These are phyloP conservation scores for Echeneis naucrates DNA, from an alignment of 2,797 vertebrate species.

Conservation along the genomic window DNA sequence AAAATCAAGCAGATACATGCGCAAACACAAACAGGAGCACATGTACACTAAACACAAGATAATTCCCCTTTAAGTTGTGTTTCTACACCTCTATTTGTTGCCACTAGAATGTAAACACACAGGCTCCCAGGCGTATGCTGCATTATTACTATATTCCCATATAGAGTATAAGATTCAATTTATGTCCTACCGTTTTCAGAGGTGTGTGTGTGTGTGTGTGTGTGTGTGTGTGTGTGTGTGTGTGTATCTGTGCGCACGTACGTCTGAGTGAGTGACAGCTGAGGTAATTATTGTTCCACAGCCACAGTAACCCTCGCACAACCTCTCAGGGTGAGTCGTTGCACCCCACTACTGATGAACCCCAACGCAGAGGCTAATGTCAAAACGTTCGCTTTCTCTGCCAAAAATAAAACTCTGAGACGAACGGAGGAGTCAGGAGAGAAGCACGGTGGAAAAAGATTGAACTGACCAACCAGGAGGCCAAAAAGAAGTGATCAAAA, in stretches of 20 bases:
- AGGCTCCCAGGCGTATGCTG: not conserved
- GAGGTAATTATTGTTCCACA: conserved; percentile 77
- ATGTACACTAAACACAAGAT: conserved; percentile 19
- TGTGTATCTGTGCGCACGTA: not conserved
- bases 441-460: not conserved
- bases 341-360: conserved; percentile 57
- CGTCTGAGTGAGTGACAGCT: conserved; percentile 75
- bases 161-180: conserved; percentile 34
- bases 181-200: conserved; percentile 29
- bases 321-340: conserved; percentile 71
- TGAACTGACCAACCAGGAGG: conserved; percentile 18
- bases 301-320: conserved; percentile 70
- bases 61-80: conserved; percentile 2
- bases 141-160: not conserved
- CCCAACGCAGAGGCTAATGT: conserved; percentile 47
- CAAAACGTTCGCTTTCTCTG: conserved; percentile 42
- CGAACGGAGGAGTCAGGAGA: conserved; percentile 16
- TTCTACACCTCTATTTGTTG: conserved; percentile 12
- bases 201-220: not conserved
- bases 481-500: conserved; percentile 24
- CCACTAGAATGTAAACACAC: not conserved
- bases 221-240: not conserved
- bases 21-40: not conserved
- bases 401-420: conserved; percentile 60
- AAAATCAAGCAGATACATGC: conserved; percentile 17